Evolutionary conservation across 2,113 vertebrate genomes (phyloP).

Genomic region (Isichthys henryi): DNA sequence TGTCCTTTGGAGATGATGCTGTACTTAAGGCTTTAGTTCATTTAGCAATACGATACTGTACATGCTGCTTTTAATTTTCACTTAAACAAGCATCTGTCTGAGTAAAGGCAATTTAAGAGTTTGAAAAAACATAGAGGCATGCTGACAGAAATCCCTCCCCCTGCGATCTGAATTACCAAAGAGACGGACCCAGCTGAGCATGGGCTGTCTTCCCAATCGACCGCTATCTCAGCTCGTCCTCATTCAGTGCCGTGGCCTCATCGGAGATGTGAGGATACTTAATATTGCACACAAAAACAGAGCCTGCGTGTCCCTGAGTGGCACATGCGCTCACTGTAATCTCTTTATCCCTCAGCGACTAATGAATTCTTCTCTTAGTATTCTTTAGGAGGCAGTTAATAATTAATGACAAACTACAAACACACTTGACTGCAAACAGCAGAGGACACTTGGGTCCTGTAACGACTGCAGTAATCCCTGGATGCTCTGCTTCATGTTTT

Average conservation of each 20-base stretch:
- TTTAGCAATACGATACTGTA: conserved; percentile 31
- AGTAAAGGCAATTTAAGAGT: conserved; percentile 27
- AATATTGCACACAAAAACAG: background rate
- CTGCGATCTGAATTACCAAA: conserved; percentile 45
- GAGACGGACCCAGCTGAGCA: conserved; percentile 30
- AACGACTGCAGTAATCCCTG: background rate
- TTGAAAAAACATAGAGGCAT: conserved; percentile 11
- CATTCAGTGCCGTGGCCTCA: conserved; percentile 4
- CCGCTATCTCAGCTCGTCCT: conserved; percentile 29
- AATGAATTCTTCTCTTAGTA: conserved; percentile 1
- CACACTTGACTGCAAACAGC: background rate
- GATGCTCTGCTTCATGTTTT: background rate
- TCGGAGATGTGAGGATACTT: background rate
- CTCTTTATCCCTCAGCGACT: background rate
- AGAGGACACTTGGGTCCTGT: background rate
- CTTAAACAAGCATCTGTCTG: conserved; percentile 37
- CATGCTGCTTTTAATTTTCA: conserved; percentile 38
- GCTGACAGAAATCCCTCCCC: conserved; percentile 31
- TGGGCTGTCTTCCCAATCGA: conserved; percentile 26
- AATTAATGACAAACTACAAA: background rate
- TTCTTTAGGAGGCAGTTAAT: background rate
- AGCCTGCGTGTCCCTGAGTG: background rate
- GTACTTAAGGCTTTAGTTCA: conserved; percentile 34
- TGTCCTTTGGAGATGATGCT: background rate
- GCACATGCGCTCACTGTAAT: background rate